Percentiles rank a stretch among this genome's conserved stretches.
Conservation (phyloP, 1,140 invertebrate genomes). For the Adelges cooleyi region DNA sequence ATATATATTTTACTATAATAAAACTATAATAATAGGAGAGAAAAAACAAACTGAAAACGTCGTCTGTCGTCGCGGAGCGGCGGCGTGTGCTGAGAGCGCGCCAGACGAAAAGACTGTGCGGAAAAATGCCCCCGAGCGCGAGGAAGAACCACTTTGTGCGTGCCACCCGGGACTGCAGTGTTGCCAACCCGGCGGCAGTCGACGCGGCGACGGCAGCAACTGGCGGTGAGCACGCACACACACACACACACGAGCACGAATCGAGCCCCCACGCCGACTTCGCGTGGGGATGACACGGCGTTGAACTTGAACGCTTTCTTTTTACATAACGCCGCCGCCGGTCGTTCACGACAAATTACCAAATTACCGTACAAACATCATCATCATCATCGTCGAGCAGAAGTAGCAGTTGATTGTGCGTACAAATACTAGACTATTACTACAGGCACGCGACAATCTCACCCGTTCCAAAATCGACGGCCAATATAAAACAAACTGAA, state of each 20-base stretch:
- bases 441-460: too few relatives aligned
- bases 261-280: not conserved
- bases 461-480: too few relatives aligned
- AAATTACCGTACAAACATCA: too few relatives aligned
- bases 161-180: slow-evolving; percentile 23
- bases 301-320: slow-evolving; percentile 9
- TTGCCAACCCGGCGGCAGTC: slow-evolving; percentile 19
- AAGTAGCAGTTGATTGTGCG: too few relatives aligned
- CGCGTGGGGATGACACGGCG: not conserved
- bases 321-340: too few relatives aligned
- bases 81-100: slow-evolving; percentile 26
- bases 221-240: not conserved
- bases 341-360: too few relatives aligned
- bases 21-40: too few relatives aligned
- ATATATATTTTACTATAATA: too few relatives aligned
- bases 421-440: too few relatives aligned
- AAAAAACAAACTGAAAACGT: slow-evolving; percentile 19
- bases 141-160: slow-evolving; percentile 25
- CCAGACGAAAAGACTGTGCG: slow-evolving; percentile 28
- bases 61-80: slow-evolving; percentile 6
- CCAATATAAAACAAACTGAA: too few relatives aligned
- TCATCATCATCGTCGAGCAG: too few relatives aligned
- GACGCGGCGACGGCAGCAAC: not conserved
- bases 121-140: slow-evolving; percentile 28
- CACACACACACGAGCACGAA: not conserved